Evolutionary conservation across 2,888 invertebrate genomes (phyloP).

Genomic region (Pyrgus malvae): DNA sequence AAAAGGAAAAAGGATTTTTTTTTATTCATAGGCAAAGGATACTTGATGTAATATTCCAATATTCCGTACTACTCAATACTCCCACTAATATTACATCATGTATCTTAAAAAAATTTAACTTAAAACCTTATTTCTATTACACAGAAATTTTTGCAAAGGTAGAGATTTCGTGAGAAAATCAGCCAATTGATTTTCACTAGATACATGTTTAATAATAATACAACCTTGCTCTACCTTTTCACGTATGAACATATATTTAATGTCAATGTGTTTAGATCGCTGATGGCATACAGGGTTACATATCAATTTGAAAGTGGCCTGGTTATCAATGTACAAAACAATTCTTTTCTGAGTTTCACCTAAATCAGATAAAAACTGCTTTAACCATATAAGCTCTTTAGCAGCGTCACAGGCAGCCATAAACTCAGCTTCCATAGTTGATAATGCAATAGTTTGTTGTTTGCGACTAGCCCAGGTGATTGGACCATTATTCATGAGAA

Average conservation of each 20-base stretch:
- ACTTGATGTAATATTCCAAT: too few species aligned
- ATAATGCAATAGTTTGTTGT: constrained; percentile 27
- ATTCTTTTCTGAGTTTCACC: not conserved
- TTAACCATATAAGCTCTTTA: constrained; percentile 28
- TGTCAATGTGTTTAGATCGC: not conserved
- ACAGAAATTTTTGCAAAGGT: not conserved
- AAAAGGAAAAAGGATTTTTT: too few species aligned
- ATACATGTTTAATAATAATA: not conserved
- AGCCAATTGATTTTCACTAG: not conserved
- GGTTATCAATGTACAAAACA: constrained; percentile 9
- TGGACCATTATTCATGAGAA: constrained; percentile 29
- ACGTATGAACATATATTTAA: not conserved
- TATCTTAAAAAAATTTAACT: too few species aligned
- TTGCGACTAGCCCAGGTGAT: constrained; percentile 29
- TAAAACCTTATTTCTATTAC: too few species aligned
- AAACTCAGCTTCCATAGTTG: constrained; percentile 31
- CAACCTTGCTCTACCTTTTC: not conserved
- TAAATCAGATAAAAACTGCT: constrained; percentile 14
- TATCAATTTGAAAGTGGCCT: too few species aligned
- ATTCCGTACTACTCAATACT: too few species aligned
- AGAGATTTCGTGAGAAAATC: not conserved
- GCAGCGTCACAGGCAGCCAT: constrained; percentile 29
- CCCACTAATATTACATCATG: too few species aligned
- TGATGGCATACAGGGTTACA: not conserved
- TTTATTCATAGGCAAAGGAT: too few species aligned